A percentile compares a stretch with the other conserved stretches of the same genome.
These are phyloP conservation scores for Schizopygopsis pylzovi DNA, from an alignment of 2,797 vertebrate species.

Conservation along the genomic window DNA sequence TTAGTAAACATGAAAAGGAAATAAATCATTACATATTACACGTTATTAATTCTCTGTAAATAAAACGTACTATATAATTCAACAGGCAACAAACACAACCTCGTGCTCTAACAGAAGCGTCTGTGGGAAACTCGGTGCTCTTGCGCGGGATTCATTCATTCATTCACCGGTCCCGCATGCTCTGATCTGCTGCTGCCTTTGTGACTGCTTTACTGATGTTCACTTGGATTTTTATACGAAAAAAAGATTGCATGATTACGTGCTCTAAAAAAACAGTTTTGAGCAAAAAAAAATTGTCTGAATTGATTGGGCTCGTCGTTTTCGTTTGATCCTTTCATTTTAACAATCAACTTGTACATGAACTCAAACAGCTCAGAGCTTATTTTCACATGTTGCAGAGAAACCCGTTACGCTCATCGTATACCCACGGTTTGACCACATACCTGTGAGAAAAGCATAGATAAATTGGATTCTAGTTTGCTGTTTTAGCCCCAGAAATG, in stretches of 20 bases:
- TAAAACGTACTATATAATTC: not conserved
- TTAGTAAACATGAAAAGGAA: slow-evolving; percentile 20
- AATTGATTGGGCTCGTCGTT: not conserved
- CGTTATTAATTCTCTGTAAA: not conserved
- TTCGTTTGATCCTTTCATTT: not conserved
- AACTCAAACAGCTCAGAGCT: slow-evolving; percentile 1
- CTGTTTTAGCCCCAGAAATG: slow-evolving; percentile 89
- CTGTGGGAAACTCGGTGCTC: slow-evolving; percentile 10
- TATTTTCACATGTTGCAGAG: slow-evolving; percentile 6
- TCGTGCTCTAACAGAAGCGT: slow-evolving; percentile 1
- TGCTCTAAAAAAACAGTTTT: not conserved
- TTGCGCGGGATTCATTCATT: slow-evolving; percentile 62
- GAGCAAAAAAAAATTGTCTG: not conserved
- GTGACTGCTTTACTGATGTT: slow-evolving; percentile 19
- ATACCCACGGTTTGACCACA: slow-evolving; percentile 65
- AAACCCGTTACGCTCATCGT: slow-evolving; percentile 17
- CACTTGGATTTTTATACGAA: not conserved
- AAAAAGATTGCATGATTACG: not conserved
- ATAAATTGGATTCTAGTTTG: slow-evolving; percentile 88
- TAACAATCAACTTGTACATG: not conserved
- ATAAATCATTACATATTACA: not conserved
- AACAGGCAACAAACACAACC: slow-evolving; percentile 1
- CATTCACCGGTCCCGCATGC: slow-evolving; percentile 51
- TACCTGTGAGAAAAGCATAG: slow-evolving; percentile 90
- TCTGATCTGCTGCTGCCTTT: slow-evolving; percentile 38